These are phyloP conservation scores for Colostygia pectinataria DNA, from an alignment of 2,888 invertebrate species.

Conservation along the genomic window DNA sequence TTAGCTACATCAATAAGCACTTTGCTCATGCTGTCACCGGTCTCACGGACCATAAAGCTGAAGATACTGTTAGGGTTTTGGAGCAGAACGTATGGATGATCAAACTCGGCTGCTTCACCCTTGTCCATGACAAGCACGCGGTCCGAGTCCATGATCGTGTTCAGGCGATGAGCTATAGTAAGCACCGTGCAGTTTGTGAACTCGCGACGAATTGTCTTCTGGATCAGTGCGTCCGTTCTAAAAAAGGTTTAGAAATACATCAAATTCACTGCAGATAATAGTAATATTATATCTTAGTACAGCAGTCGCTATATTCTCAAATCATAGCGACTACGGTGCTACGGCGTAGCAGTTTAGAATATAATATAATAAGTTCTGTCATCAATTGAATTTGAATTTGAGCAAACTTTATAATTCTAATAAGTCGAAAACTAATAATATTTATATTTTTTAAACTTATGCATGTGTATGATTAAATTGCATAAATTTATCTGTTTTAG, in stretches of 20 bases:
- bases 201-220: conserved; percentile 89
- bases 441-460: too few species aligned
- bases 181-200: conserved; percentile 92
- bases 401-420: too few species aligned
- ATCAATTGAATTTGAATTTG: too few species aligned
- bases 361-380: too few species aligned
- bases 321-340: too few species aligned
- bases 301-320: too few species aligned
- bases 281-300: background rate
- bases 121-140: conserved; percentile 92
- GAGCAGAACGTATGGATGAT: conserved; percentile 85
- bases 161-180: conserved; percentile 94
- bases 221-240: conserved; percentile 89
- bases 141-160: conserved; percentile 96
- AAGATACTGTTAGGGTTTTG: conserved; percentile 83
- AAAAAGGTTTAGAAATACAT: conserved; percentile 21
- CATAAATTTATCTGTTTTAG: too few species aligned
- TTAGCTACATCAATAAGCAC: conserved; percentile 62
- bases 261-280: too few species aligned
- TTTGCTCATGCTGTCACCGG: conserved; percentile 77
- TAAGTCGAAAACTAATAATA: too few species aligned
- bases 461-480: too few species aligned
- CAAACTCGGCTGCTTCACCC: conserved; percentile 88
- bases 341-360: conserved; percentile 1
- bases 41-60: conserved; percentile 86